Base-by-base conservation (phyloP, 2,888 invertebrate species). In the Campoletis raptor region DNA sequence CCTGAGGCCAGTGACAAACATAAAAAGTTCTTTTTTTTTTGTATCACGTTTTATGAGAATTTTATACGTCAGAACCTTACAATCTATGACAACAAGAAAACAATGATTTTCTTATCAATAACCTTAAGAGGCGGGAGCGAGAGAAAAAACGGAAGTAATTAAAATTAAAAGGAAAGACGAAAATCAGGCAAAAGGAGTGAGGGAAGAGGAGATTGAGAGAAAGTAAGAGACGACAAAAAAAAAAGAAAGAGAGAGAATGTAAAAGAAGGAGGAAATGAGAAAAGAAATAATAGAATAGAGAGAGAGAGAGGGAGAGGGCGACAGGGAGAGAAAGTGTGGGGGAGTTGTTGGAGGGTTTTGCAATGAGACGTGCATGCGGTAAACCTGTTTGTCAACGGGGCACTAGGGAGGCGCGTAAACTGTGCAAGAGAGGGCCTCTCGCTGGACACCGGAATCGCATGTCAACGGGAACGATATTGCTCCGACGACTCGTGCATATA, bases 381-480 rank as follows among this genome's bases (percentile, higher is more conserved):
- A 90, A 90, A 91, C 90, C 90, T 88, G 90, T 91, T 91, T 90
- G 91, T 90, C 91, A 90, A 86, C 87, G 88, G 81, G 79, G 74
- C 67, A 77, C 57, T 77, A 86, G 86, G 85, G 77, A 87, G 83
- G 72, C 78, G 67, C 70, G 76, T 70, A 76, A 57, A 76, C 37
- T 37, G 54, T 77, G 36, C 40, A 57, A 73, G 79, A 45, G 67
- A 54, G 67, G 40, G 54, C 52, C 64, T 81, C 72, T 81, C 37
- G 24, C 66, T 86, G 88, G 82, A 85, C 87, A 84, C 90, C 90
- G 90, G 91, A 91, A 90, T 91, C 89, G 90, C 92, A 90, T 92
- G 91, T 91, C 91, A 90, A 88, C 89, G 89, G 91, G 90, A 90
- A 88, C 89, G 89, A 90, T 91, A 91, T 89, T 87, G 87, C 87